Evolutionary conservation across 2,888 invertebrate species (phyloP).

Genomic region (Bimastos eiseni): DNA sequence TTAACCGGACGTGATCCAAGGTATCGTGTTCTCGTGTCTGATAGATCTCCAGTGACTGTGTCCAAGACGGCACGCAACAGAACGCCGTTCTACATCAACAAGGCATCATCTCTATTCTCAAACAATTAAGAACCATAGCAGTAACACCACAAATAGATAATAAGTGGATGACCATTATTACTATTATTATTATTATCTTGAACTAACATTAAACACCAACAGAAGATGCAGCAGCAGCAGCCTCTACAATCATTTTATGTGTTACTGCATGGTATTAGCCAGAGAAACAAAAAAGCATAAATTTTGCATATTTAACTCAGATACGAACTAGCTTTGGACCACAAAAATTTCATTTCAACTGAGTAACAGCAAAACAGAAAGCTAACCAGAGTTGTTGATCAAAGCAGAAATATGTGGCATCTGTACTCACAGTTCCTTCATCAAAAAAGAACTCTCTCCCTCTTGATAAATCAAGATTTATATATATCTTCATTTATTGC

Average conservation of each 20-base stretch:
- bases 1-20: conserved; percentile 93
- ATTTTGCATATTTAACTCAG: not conserved
- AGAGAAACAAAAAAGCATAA: not conserved
- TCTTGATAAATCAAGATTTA: too few species aligned
- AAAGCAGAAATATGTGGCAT: not conserved
- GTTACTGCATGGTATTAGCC: too few species aligned
- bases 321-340: not conserved
- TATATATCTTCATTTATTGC: too few species aligned
- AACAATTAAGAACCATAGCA: not conserved
- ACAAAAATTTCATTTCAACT: not conserved
- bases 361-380: not conserved
- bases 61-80: conserved; percentile 89
- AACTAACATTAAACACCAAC: not conserved
- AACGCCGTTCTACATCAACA: conserved; percentile 80
- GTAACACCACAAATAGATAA: not conserved
- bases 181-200: not conserved
- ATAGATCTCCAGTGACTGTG: conserved; percentile 91
- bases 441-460: too few species aligned
- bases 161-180: not conserved
- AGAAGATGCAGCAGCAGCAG: too few species aligned
- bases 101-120: not conserved
- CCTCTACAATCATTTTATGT: too few species aligned
- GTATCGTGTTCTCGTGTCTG: conserved; percentile 95
- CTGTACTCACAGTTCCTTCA: not conserved
- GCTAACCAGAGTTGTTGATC: not conserved